Evolutionary conservation across 2,113 vertebrate genomes (phyloP).

Genomic region (Microcebus griseorufus): DNA sequence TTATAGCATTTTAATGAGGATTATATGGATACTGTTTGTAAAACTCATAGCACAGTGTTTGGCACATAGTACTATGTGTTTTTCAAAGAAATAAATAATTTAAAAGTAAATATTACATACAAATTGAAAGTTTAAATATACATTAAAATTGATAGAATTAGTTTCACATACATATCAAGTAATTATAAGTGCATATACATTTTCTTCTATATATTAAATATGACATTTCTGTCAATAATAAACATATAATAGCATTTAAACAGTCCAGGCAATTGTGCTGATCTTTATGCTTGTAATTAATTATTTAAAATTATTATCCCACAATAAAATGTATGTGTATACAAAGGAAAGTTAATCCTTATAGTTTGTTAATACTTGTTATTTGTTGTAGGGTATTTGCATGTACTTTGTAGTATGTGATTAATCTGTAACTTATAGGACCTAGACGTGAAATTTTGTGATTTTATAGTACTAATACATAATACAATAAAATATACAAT

Average conservation of each 20-base stretch:
- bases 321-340: not conserved
- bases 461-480: conserved; percentile 62
- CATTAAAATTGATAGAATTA: not conserved
- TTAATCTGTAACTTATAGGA: conserved; percentile 1
- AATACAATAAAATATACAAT: conserved; percentile 67
- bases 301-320: conserved; percentile 3
- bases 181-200: not conserved
- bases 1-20: not conserved
- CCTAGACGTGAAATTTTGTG: conserved; percentile 67
- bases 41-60: not conserved
- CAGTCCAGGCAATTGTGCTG: not conserved
- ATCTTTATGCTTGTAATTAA: not conserved
- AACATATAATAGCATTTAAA: not conserved
- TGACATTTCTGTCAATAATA: not conserved
- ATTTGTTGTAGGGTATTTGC: conserved; percentile 12
- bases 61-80: not conserved
- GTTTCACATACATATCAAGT: not conserved
- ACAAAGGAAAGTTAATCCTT: not conserved
- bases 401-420: conserved; percentile 18
- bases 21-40: not conserved
- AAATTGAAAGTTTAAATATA: not conserved
- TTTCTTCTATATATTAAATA: not conserved
- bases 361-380: conserved; percentile 48
- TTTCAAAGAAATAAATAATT: not conserved
- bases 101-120: not conserved